Evolutionary conservation across 2,888 invertebrate genomes (phyloP).

Genomic region (Dynastes grantii): DNA sequence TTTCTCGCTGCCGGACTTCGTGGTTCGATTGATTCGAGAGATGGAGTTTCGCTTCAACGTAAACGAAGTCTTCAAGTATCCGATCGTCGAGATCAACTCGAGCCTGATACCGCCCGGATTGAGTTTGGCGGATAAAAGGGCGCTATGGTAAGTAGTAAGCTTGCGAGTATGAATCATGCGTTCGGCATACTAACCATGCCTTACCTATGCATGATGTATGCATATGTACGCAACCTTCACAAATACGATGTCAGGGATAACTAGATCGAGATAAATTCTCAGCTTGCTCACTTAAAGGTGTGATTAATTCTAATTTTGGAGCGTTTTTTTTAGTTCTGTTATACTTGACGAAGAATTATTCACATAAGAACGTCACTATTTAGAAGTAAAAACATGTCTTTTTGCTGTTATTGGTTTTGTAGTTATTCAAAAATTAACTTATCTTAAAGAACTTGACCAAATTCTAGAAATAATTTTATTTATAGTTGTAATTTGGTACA

Average conservation of each 20-base stretch:
- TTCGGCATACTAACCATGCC: background rate
- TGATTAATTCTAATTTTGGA: conserved; percentile 19
- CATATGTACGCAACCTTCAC: conserved; percentile 41
- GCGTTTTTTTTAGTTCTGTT: background rate
- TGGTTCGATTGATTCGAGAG: conserved; percentile 49
- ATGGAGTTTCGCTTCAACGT: conserved; percentile 75
- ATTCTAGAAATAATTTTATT: no score
- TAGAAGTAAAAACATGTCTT: no score
- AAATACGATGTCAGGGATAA: conserved; percentile 49
- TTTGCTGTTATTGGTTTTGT: no score
- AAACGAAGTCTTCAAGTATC: conserved; percentile 71
- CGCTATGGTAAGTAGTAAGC: conserved; percentile 68
- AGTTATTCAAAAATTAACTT: no score
- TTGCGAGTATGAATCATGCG: conserved; percentile 33
- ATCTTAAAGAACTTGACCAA: no score
- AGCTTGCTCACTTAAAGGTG: background rate
- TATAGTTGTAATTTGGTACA: no score
- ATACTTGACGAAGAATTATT: no score
- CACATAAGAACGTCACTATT: no score
- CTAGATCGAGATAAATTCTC: conserved; percentile 36
- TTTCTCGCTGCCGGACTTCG: conserved; percentile 16
- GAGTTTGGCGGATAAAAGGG: conserved; percentile 72
- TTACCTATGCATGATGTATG: no score
- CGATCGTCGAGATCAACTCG: conserved; percentile 72
- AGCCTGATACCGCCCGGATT: conserved; percentile 74